Evolutionary conservation across 2,888 invertebrate genomes (phyloP), one percentile per base, ranked within the genome.

Genomic region (Anoncus sp.): DNA sequence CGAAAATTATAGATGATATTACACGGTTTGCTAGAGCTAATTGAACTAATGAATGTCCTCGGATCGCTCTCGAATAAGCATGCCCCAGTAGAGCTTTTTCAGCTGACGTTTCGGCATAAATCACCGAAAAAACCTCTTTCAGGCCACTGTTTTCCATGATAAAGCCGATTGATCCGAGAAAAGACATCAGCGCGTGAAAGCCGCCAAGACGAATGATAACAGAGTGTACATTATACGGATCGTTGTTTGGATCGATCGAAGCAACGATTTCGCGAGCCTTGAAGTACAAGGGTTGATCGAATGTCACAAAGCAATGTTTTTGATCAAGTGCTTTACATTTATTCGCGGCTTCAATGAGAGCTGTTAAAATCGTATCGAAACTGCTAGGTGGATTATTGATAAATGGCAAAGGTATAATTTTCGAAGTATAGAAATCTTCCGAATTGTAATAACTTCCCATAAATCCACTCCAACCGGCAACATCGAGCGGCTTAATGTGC

Each of bases 401-500:
- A 38, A 77, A 74, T 16, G 76, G 70, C 6, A 65, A 45, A 18
- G n/a, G n/a, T n/a, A 45, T 16, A n/a, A 74, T 38, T 20, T 35
- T 12, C 12, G 79, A 62, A n/a, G n/a, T 24, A 53, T 40, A 2
- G 45, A 47, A 79, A 74, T 82, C 55, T 75, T 65, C 49, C 55
- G n/a, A n/a, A n/a, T n/a, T n/a, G n/a, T n/a, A n/a, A n/a, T n/a
- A n/a, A n/a, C n/a, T n/a, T n/a, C n/a, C 71, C 85, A 88, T 78
- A 84, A 84, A 89, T 20, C 88, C 88, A 79, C 87, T 87, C 88
- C 87, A 90, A 18, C 88, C n/a, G n/a, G n/a, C n/a, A n/a, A n/a
- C n/a, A n/a, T n/a, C n/a, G n/a, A n/a, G n/a, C n/a, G n/a, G n/a
- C n/a, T n/a, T n/a, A n/a, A n/a, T n/a, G n/a, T n/a, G n/a, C n/a